phyloP scores from a whole-genome alignment of 1,140 invertebrate species.

The Camponotus floridanus region DNA sequence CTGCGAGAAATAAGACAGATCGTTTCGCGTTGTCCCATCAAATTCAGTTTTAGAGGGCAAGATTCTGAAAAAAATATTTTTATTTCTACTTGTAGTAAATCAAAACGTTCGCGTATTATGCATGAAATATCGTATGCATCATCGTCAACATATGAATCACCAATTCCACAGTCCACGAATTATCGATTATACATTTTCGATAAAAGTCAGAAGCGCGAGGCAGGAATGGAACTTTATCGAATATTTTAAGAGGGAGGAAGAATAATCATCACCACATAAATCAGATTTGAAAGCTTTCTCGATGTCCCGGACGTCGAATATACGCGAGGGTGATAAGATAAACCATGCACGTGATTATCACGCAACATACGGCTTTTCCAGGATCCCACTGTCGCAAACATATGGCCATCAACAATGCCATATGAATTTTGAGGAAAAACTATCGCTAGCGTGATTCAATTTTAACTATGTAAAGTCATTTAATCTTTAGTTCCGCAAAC shows the following conservation, averaged over 20 bases:
- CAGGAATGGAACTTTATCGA: constrained; percentile 23
- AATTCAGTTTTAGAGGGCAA: background rate
- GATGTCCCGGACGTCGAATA: constrained; percentile 42
- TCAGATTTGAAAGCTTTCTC: constrained; percentile 67
- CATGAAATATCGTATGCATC: constrained; percentile 41
- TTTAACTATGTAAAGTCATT: background rate
- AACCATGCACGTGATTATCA: constrained; percentile 69
- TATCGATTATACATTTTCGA: constrained; percentile 54
- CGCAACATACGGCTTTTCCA: constrained; percentile 57
- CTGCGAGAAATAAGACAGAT: no score
- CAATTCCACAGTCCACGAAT: constrained; percentile 25
- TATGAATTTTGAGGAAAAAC: constrained; percentile 42
- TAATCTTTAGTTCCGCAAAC: background rate
- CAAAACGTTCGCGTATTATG: background rate
- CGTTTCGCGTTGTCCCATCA: no score
- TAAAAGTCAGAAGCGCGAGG: background rate
- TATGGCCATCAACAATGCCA: constrained; percentile 62
- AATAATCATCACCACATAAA: constrained; percentile 67
- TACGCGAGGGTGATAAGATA: constrained; percentile 68
- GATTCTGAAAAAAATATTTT: constrained; percentile 14
- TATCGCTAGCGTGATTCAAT: constrained; percentile 17
- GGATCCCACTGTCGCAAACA: constrained; percentile 62
- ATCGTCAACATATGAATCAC: constrained; percentile 53
- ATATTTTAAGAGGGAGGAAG: constrained; percentile 34
- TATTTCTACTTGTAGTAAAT: background rate